These are phyloP conservation scores for Ochropleura leucogaster DNA, from an alignment of 2,888 invertebrate species.

Conservation along the genomic window DNA sequence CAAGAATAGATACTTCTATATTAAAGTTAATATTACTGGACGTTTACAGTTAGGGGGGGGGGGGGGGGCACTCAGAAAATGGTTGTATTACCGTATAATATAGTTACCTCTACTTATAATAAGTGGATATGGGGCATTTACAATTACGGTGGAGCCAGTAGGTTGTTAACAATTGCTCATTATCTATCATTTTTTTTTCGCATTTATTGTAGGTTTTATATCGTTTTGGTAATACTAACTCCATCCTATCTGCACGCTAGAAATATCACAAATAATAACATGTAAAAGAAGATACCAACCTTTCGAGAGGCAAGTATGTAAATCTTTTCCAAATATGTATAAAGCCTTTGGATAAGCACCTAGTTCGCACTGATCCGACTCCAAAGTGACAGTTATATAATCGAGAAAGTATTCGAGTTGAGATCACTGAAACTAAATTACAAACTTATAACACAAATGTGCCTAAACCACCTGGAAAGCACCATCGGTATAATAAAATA, in stretches of 20 bases:
- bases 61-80: constrained; percentile 15
- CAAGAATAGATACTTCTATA: constrained; percentile 3
- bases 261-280: constrained; percentile 31
- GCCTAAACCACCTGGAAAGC: constrained; percentile 54
- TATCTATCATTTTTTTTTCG: constrained; percentile 5
- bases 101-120: constrained; percentile 10
- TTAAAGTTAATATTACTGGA: constrained; percentile 22
- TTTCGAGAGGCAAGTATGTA: not conserved
- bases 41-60: constrained; percentile 28
- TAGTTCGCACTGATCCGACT: constrained; percentile 19
- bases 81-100: not conserved
- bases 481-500: constrained; percentile 54
- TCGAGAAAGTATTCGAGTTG: constrained; percentile 60
- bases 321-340: not conserved
- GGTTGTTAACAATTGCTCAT: not conserved
- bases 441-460: constrained; percentile 56
- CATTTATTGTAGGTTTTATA: not conserved
- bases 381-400: constrained; percentile 29
- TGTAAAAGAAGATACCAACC: not conserved
- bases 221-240: not conserved
- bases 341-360: constrained; percentile 8
- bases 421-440: constrained; percentile 70
- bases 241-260: not conserved
- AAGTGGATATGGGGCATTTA: constrained; percentile 11
- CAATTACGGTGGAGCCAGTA: constrained; percentile 3